Percentiles rank a stretch among this genome's conserved stretches.
These are phyloP conservation scores for Hydractinia symbiolongicarpus DNA, from an alignment of 30 jellyfish, hydroid and myxozoan genomes.

Conservation along the genomic window DNA sequence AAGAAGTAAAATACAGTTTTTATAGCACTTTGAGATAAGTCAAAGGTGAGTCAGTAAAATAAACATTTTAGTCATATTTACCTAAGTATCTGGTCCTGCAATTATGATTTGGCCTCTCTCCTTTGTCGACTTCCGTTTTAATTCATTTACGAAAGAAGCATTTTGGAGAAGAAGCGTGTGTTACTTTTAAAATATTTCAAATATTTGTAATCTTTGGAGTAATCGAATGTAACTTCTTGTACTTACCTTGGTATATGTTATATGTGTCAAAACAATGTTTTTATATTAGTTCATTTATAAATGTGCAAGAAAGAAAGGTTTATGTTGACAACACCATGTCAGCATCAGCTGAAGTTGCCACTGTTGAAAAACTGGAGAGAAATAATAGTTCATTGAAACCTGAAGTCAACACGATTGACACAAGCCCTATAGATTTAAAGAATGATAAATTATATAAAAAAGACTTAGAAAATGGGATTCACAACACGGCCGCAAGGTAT, in stretches of 20 bases:
- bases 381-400: not conserved
- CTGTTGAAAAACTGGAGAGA: not conserved
- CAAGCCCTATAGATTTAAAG: conserved; percentile 7
- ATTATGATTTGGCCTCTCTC: conserved; percentile 2
- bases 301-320: no score
- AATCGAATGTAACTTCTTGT: no score
- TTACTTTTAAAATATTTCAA: conserved; percentile 2
- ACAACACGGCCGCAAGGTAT: no score
- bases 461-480: not conserved
- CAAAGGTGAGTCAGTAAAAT: no score
- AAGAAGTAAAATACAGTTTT: no score
- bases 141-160: conserved; percentile 25
- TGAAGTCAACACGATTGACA: not conserved
- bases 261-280: no score
- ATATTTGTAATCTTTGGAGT: not conserved
- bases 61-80: not conserved
- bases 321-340: not conserved
- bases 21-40: no score
- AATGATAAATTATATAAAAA: not conserved
- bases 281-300: no score
- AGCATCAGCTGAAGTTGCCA: conserved; percentile 11
- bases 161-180: conserved; percentile 9
- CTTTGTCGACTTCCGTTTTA: conserved; percentile 39
- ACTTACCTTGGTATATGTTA: no score
- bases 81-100: conserved; percentile 19